Evolutionary conservation across 2,888 invertebrate species (phyloP).

Genomic region (Lithophane leautieri): DNA sequence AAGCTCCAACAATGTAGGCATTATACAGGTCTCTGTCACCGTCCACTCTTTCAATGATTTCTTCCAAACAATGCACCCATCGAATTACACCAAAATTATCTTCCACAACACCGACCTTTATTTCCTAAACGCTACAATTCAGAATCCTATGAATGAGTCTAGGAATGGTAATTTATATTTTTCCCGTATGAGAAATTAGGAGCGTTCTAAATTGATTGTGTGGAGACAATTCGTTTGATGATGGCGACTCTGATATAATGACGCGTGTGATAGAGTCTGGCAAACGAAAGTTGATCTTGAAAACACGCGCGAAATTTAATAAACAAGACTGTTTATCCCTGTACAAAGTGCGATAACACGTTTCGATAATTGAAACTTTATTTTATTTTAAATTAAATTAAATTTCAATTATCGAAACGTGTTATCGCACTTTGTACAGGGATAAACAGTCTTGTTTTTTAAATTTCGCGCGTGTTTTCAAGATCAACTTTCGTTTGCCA

Average conservation of each 20-base stretch:
- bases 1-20: conserved; percentile 32
- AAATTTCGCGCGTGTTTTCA: no score
- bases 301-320: no score
- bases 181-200: conserved; percentile 58
- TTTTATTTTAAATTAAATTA: no score
- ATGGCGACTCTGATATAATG: conserved; percentile 33
- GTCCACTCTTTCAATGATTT: conserved; percentile 2
- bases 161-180: conserved; percentile 38
- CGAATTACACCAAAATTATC: conserved; percentile 32
- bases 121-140: conserved; percentile 40
- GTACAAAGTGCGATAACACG: no score
- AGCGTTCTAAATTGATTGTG: conserved; percentile 56
- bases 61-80: conserved; percentile 47
- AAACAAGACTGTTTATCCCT: no score
- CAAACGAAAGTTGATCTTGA: no score
- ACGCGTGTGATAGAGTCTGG: conserved; percentile 48
- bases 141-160: conserved; percentile 17
- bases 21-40: background rate
- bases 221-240: conserved; percentile 55
- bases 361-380: no score
- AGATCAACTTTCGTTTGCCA: no score
- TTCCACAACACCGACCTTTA: conserved; percentile 51
- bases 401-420: no score
- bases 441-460: no score
- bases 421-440: no score